Conservation (phyloP, 2,888 invertebrate species). For the Trichacis sp. region DNA sequence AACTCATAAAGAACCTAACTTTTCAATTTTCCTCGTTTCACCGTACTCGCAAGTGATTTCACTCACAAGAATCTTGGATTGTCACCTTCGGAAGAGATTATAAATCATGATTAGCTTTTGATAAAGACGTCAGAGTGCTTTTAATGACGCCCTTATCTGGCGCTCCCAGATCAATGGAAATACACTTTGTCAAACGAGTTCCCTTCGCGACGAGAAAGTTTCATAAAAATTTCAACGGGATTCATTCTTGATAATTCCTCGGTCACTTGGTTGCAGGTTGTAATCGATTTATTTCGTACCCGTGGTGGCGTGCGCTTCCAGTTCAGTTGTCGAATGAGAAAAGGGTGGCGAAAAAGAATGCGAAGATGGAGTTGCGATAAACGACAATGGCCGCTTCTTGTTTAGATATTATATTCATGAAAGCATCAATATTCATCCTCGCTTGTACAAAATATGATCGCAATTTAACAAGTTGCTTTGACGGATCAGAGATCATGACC, state of each 20-base stretch:
- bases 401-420: not conserved
- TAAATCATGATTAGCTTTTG: conserved; percentile 1
- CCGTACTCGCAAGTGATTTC: not conserved
- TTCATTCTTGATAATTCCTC: conserved; percentile 22
- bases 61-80: not conserved
- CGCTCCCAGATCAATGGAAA: conserved; percentile 10
- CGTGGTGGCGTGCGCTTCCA: conserved; percentile 18
- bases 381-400: not conserved
- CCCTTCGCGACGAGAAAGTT: conserved; percentile 14
- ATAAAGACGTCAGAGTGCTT: conserved; percentile 8
- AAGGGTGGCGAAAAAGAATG: conserved; percentile 6
- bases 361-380: conserved; percentile 8
- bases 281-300: conserved; percentile 36
- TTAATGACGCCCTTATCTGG: conserved; percentile 22
- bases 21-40: too few species aligned
- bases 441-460: not conserved
- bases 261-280: conserved; percentile 28
- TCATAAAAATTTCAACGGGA: conserved; percentile 20
- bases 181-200: conserved; percentile 19
- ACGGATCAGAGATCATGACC: too few species aligned
- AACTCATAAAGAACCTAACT: too few species aligned
- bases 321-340: conserved; percentile 25
- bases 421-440: not conserved
- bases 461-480: not conserved
- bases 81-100: not conserved